Evolutionary conservation across 2,113 vertebrate genomes (phyloP), one percentile per base, ranked within the genome.

Genomic region (Clarias batrachus): DNA sequence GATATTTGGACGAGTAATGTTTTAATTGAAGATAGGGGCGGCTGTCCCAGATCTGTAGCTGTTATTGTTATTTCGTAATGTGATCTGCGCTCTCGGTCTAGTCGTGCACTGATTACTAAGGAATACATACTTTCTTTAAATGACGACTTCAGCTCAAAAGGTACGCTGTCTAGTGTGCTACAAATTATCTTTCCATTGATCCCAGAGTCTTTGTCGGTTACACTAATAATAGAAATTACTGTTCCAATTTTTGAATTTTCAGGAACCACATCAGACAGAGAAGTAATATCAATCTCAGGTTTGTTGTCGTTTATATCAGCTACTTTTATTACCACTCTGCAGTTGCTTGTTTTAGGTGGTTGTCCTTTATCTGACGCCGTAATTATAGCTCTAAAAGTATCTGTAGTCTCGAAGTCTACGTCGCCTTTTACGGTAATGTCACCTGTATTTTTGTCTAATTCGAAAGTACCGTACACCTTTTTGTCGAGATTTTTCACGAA

Each of bases 91-190:
- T 95, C 94, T 62, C 94, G 68, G 74, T 95, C 94, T 52, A 95
- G 71, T 13, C 19, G 37, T 0, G 87, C 0, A 48, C 90, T 93
- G 3, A 91, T 88, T 1, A 93, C 86, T 25, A 95, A 83, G 0
- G 94, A 94, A 60, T 93, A 94, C 83, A 93, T 91, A 9, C 94
- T 95, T 0, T 94, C 92, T 74, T 94, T 90, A 90, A 90, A 91
- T 2, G 94, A 93, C 3, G 92, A 90, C 41, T 93, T 94, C 86
- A 95, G 89, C 3, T 94, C 91, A 1, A 95, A 95, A 0, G 93
- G 92, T 0, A 88, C 7, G 80, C 92, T 84, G 2, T 89, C 65
- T 14, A 89, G 74, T 1, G 94, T 19, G 57, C 86, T 91, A 1
- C 92, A 93, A 11, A 91, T 59, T 0, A 94, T 89, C 87, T 93